Base-by-base conservation (phyloP, 2,113 vertebrate species). In the Orcinus orca region DNA sequence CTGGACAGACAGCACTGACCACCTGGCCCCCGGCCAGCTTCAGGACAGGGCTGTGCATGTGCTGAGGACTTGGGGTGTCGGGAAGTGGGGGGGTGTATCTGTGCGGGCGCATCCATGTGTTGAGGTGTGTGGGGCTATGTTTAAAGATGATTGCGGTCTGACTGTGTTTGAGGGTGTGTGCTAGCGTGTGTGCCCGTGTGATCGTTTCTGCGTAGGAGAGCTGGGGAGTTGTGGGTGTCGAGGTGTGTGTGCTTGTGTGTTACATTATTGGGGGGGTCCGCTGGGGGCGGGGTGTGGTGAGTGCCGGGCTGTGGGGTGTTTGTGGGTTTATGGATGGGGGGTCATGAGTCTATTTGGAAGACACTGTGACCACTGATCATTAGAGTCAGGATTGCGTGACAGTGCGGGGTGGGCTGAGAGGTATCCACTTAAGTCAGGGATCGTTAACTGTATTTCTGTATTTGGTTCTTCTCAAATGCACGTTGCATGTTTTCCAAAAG, bases 41-140 rank as follows among this genome's bases (percentile, higher is more conserved):
- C 12, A 0, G 44, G 17, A n/a, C 26, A 0, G 62, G 47, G 11
- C 3, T 6, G 21, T 73, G 38, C 0, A 0, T 1, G 38, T 26
- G 33, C 31, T 4, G 2, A 38, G 47, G 31, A 29, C 38, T 58
- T 31, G 1, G 74, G 70, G 62, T 60, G 50, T 25, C 33, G 29
- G 50, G 65, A 31, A 73, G 60, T 13, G 53, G 74, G 63, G 29
- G 29, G 50, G 3, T 38, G 47, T 21, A 23, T 38, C 36, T 44
- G 58, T 50, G 77, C 26, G 11, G 10, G 77, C 76, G n/a, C 20
- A 4, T 23, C 74, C 2, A 3, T 85, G 33, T 38, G 36, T 41
- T 10, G 29, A 31, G 70, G 70, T 41, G 36, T 58, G 9, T 1
- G 36, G n/a, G 44, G 60, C 38, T 50, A 33, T 36, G 38, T 60